These are phyloP conservation scores for Dynastes grantii DNA, from an alignment of 2,888 invertebrate species.

Conservation along the genomic window DNA sequence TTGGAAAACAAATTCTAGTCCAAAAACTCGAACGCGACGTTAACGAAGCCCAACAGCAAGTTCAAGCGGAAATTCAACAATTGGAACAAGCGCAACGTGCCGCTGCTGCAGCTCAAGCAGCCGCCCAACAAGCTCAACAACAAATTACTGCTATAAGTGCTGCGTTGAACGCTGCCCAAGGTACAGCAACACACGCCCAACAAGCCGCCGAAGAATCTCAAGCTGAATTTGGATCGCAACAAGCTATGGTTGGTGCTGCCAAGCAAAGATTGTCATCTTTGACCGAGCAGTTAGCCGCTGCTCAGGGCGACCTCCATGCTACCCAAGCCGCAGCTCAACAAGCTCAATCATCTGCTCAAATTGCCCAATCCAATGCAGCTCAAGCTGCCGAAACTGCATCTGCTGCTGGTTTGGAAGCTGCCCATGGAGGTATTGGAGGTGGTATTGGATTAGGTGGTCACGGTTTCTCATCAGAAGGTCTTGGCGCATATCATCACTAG, in stretches of 20 bases:
- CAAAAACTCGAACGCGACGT: constrained; percentile 81
- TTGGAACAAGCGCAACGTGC: constrained; percentile 83
- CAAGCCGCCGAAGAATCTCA: constrained; percentile 83
- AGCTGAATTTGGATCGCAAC: constrained; percentile 83
- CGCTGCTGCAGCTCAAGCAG: constrained; percentile 81
- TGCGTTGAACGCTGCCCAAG: constrained; percentile 84
- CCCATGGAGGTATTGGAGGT: constrained; percentile 27
- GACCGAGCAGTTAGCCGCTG: constrained; percentile 79
- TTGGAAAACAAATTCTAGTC: constrained; percentile 75
- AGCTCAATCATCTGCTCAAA: constrained; percentile 80
- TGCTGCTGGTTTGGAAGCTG: constrained; percentile 37
- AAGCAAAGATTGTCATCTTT: constrained; percentile 79
- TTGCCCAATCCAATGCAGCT: constrained; percentile 84
- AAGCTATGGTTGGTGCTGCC: constrained; percentile 83
- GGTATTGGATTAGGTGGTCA: constrained; percentile 32
- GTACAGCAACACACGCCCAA: constrained; percentile 82
- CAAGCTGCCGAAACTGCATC: constrained; percentile 72
- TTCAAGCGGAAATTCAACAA: constrained; percentile 82
- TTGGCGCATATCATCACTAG: constrained; percentile 46
- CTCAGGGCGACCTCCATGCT: constrained; percentile 84
- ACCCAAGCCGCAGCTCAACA: constrained; percentile 83
- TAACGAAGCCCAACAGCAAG: constrained; percentile 78
- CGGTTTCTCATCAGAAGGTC: constrained; percentile 47
- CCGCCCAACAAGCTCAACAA: constrained; percentile 73
- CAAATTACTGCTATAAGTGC: constrained; percentile 82